Conservation (phyloP, 2,797 vertebrate genomes). For the Malacoctenus gilli region DNA sequence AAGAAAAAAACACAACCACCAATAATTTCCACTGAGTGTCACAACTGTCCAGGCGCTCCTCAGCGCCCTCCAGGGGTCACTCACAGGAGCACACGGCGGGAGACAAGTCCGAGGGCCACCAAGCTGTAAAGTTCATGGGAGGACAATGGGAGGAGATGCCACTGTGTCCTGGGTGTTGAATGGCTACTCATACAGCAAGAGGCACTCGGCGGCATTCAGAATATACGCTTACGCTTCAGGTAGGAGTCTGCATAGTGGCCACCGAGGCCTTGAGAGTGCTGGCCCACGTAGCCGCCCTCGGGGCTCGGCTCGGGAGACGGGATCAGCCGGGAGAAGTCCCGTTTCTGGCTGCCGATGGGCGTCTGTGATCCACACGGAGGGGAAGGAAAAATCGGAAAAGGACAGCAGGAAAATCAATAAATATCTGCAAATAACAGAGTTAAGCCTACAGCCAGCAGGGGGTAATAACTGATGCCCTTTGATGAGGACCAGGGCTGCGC, state of each 20-base stretch:
- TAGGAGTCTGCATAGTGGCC: constrained; percentile 95
- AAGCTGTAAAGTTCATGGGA: constrained; percentile 22
- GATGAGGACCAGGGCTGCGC: too few relatives aligned
- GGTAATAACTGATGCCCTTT: too few relatives aligned
- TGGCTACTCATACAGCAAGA: constrained; percentile 38
- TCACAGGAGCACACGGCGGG: constrained; percentile 44
- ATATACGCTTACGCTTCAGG: constrained; percentile 93
- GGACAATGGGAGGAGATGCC: constrained; percentile 39
- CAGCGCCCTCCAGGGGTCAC: constrained; percentile 63
- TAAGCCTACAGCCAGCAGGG: too few relatives aligned
- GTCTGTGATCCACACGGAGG: constrained; percentile 73
- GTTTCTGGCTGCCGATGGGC: constrained; percentile 89
- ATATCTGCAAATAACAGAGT: too few relatives aligned
- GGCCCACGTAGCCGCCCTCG: constrained; percentile 90
- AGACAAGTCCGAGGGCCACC: constrained; percentile 44
- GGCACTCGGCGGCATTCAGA: constrained; percentile 70
- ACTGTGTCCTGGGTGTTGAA: constrained; percentile 33
- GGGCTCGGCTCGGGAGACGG: constrained; percentile 93
- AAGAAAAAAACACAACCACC: constrained; percentile 30
- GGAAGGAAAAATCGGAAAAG: too few relatives aligned
- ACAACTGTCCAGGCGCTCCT: constrained; percentile 50
- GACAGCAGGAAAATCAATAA: too few relatives aligned
- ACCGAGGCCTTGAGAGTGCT: constrained; percentile 93
- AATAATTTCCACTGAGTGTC: constrained; percentile 58
- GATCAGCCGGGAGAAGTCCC: constrained; percentile 88